Base-by-base conservation (phyloP, 2,888 invertebrate species). In the Limnephilus lunatus region DNA sequence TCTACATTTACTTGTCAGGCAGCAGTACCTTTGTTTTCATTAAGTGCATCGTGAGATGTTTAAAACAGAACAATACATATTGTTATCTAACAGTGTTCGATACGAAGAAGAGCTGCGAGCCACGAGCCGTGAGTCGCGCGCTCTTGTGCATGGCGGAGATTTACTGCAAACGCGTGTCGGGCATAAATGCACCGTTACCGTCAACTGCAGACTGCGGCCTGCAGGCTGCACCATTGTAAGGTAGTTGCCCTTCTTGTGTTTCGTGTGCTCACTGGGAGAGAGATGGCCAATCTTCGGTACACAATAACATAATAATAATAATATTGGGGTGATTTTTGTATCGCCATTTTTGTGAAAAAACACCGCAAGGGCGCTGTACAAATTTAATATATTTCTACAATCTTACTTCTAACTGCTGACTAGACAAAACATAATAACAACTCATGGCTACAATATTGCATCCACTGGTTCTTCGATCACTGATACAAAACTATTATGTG, bases 101-200 rank as follows among this genome's bases (percentile, higher is more conserved):
- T 68, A 9, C 68, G 9, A 68, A 19, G 68, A 68, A 9, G 53
- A 53, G 53, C 53, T 5, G 53, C 19, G 19, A 53, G 53, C 53
- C 1, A 19, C 19, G 53, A 53, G 53, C 53, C 5, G 15, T 68
- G 9, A 68, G 68, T 5, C 68, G 68, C 4, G 68, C 25, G 68
- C 25, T 68, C 68, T 68, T 25, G 68, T 68, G 68, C 68, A 68
- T 9, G 68, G 9, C 25, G n/a, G 68, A 68, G 68, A 68, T 68
- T 9, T 68, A 68, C 68, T 68, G 68, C 68, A 68, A 68, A 68
- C 25, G 68, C 68, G 68, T 68, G 68, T 25, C 25, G 68, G 25
- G 68, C 68, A 68, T 68, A 68, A 68, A 68, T 68, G 68, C 68
- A 68, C 68, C 68, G 68, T 68, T 68, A 68, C 68, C 68, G 68